Base-by-base conservation (phyloP, 2,797 vertebrate genomes). In the Glossophaga mutica region DNA sequence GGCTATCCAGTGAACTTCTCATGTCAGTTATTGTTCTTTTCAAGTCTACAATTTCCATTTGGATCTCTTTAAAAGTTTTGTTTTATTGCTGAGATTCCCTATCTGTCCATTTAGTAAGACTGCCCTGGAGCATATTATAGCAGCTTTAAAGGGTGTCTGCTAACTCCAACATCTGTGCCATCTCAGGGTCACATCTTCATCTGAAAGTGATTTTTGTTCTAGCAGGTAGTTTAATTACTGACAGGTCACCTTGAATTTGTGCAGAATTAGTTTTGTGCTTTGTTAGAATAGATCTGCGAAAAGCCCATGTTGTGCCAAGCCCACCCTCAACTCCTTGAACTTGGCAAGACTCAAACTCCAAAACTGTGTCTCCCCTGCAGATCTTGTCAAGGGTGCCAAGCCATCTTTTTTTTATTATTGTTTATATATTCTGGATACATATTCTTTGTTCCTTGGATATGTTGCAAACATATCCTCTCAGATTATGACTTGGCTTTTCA, bases 131-230 rank as follows among this genome's bases (percentile, higher is more conserved):
- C 32, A 55, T 55, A 34, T 84, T 65, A 87, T 0, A 78, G 44
- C 21, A 78, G 6, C 52, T 48, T 73, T 65, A 91, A n/a, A n/a
- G 65, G 22, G 88, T 89, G n/a, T 92, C 29, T 96, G 78, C 62
- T 57, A 62, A 78, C 32, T 65, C 55, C 22, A 71, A 83, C 21
- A 22, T 78, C 62, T 67, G 65, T 24, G 70, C 65, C 18, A 48
- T 73, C 39, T 65, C 26, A 19, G 55, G 62, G 37, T 83, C 77
- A 88, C 32, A 70, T 65, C 26, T 76, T 92, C 22, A 52, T 62
- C 81, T 68, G 50, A 81, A 92, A 85, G 57, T 81, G 50, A 86
- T 82, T 86, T 94, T 90, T 82, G n/a, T 92, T 92, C 68, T 46
- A 48, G 81, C 44, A 71, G 26, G 16, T n/a, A 65, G 68, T 82